Evolutionary conservation across 2,888 invertebrate genomes (phyloP), one percentile per base, ranked within the genome.

Genomic region (Nipponacmea schrenckii): DNA sequence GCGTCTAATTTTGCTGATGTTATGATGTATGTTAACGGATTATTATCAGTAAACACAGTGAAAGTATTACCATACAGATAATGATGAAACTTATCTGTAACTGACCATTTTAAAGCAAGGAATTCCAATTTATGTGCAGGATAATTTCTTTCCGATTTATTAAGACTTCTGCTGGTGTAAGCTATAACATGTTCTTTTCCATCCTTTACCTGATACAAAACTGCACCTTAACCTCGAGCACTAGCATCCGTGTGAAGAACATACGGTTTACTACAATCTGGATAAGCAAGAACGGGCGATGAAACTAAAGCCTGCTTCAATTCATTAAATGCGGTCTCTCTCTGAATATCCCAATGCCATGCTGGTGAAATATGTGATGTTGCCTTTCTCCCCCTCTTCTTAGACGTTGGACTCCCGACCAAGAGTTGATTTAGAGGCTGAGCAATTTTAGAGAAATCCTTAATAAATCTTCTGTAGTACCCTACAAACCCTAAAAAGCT

Each of bases 1-100:
- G 74, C 69, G 63, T 79, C 77, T 27, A 78, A 44, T n/a, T 74
- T 71, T n/a, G 76, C 79, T 10, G 67, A 48, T 48, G 74, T 71
- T 12, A 78, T 45, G 5, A 76, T 74, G 48, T 76, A 73, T 4
- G 76, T 76, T 3, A 79, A 39, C 24, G 77, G 77, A 44, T 78
- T 78, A 50, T 77, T 75, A 63, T 77, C 77, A 17, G 77, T 75
- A 1, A 68, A 64, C 14, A 78, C 74, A 12, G 68, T 67, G 48
- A 77, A 77, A 0, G 44, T 17, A 69, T 46, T 65, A 14, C 67
- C 70, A 20, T 70, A 73, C 24, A 75, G 50, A 48, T 70, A 31
- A 31, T 31, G 31, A 4, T 68, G 64, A 66, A 72, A 74, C 31
- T 74, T 77, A 39, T 75, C 73, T 3, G 72, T 72, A 8, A 73